Evolutionary conservation across 2,797 vertebrate species (phyloP), one percentile per base, ranked within the genome.

Genomic region (Chelon auratus): DNA sequence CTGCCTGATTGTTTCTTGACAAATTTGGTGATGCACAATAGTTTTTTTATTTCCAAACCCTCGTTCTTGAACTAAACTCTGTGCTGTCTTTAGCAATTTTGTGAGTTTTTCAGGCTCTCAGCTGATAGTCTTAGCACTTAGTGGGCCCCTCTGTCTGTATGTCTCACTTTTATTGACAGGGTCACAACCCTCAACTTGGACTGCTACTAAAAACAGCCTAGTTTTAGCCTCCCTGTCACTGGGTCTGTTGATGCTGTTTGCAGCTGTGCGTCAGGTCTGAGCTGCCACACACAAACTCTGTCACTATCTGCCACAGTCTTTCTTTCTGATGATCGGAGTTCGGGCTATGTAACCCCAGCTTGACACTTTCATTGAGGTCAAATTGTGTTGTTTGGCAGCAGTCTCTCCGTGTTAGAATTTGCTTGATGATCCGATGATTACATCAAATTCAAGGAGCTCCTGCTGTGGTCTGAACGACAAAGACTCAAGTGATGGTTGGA

Each of bases 401-500:
- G 2, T 22, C 50, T 61, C 33, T 12, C 50, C 51, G 57, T 45
- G 59, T 63, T 51, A 48, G 50, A 50, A 51, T 68, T 57, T 1
- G 6, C 68, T 5, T 53, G 15, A 40, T 26, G 33, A 51, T 45
- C 37, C 4, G 0, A 36, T 69, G 75, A 77, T 83, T 78, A 66
- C 50, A 72, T 58, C 22, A n/a, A 14, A 53, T 61, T 75, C 20
- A 61, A 65, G 40, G 57, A 62, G 18, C 39, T 66, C 71, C 73
- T 60, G 70, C 57, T 79, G 63, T 36, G 68, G 62, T 75, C 66
- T 68, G 65, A 60, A 37, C 8, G 56, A 70, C 77, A 80, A 80
- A 83, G n/a, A 62, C 65, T 75, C 33, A 54, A 84, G 30, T 64
- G 43, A 77, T 62, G 61, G 68, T 48, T 62, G 62, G 75, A 85